Conservation (phyloP, 2,888 invertebrate genomes). For the Latrodectus elegans region DNA sequence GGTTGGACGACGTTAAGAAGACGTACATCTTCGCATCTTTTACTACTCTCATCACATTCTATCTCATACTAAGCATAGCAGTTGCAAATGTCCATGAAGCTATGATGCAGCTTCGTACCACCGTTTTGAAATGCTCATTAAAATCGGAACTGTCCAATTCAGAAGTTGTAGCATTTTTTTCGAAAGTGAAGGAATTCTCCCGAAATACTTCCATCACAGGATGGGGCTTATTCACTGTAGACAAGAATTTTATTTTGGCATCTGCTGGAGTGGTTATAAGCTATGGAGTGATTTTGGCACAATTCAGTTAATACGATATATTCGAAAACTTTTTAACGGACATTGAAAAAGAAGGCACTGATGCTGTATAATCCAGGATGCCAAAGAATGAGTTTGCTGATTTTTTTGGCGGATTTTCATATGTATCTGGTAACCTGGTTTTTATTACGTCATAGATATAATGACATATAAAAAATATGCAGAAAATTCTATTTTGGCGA, state of each 20-base stretch:
- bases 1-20: conserved; percentile 4
- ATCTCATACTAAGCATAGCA: conserved; percentile 12
- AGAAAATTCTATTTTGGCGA: too few species aligned
- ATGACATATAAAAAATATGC: too few species aligned
- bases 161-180: not conserved
- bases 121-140: not conserved
- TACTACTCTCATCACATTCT: conserved; percentile 19
- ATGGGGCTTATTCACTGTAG: conserved; percentile 36
- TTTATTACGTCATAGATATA: too few species aligned
- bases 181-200: conserved; percentile 7
- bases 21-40: conserved; percentile 24
- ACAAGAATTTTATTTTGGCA: conserved; percentile 29
- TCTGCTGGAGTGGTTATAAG: conserved; percentile 24
- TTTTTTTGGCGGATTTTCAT: too few species aligned
- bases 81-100: conserved; percentile 11
- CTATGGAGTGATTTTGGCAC: conserved; percentile 33
- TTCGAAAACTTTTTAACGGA: too few species aligned
- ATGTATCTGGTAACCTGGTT: too few species aligned
- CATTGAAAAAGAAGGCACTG: too few species aligned
- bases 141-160: not conserved
- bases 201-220: conserved; percentile 16
- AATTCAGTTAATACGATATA: conserved; percentile 1
- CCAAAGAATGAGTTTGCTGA: too few species aligned
- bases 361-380: too few species aligned
- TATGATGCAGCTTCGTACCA: not conserved